Evolutionary conservation across 2,113 vertebrate species (phyloP).

Genomic region (Phaetusa simplex): DNA sequence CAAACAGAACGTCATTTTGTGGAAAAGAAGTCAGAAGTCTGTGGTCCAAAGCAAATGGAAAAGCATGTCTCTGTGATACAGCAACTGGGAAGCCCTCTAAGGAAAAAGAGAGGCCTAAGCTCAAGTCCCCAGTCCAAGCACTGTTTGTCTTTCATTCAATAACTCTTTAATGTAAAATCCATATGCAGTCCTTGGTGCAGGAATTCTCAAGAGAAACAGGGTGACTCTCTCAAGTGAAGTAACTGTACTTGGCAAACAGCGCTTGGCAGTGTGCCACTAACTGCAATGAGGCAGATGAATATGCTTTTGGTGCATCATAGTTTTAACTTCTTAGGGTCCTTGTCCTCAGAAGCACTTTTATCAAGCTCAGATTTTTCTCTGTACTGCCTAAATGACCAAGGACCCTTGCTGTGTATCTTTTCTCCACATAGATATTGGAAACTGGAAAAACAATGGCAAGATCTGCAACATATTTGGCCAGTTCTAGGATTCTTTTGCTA

Average conservation of each 20-base stretch:
- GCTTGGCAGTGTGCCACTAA: slow-evolving; percentile 49
- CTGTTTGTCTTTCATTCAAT: slow-evolving; percentile 47
- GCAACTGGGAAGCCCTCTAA: not conserved
- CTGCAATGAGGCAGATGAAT: slow-evolving; percentile 53
- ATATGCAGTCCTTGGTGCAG: slow-evolving; percentile 59
- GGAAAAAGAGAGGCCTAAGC: slow-evolving; percentile 8
- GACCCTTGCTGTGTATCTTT: not conserved
- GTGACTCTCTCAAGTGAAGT: slow-evolving; percentile 65
- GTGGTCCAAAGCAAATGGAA: not conserved
- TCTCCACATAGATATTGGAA: not conserved
- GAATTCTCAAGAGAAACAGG: slow-evolving; percentile 54
- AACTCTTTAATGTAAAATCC: slow-evolving; percentile 58
- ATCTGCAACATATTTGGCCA: not conserved
- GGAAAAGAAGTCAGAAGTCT: not conserved
- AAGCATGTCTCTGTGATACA: not conserved
- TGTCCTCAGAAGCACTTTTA: slow-evolving; percentile 39
- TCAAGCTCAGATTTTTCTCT: not conserved
- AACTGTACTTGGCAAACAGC: slow-evolving; percentile 60
- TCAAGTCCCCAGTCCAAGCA: slow-evolving; percentile 12
- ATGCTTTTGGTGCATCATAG: slow-evolving; percentile 24
- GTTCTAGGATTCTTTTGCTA: not conserved
- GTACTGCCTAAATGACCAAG: not conserved
- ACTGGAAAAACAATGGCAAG: not conserved
- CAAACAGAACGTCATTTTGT: not conserved
- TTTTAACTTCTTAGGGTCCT: slow-evolving; percentile 51